A percentile compares a stretch with the other conserved stretches of the same genome.
These are phyloP conservation scores for Apodemia mormo DNA, from an alignment of 2,888 invertebrate genomes.

Conservation along the genomic window DNA sequence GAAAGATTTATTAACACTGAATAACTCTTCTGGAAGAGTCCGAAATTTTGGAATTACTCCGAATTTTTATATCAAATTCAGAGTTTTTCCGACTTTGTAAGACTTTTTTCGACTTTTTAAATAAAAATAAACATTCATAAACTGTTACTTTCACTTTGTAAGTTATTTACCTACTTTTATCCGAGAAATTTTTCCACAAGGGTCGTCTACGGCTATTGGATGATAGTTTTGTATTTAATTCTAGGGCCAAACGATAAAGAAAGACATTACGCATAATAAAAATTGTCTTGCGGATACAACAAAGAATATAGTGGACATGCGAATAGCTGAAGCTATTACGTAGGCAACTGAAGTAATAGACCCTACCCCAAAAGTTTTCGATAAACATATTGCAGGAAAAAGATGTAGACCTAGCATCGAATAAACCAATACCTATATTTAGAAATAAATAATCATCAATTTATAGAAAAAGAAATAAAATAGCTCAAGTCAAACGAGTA, in stretches of 20 bases:
- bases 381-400: neutral
- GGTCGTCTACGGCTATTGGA: neutral
- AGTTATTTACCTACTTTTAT: too few species aligned
- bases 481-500: neutral
- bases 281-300: slow-evolving; percentile 3
- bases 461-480: neutral
- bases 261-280: neutral
- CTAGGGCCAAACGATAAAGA: neutral
- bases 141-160: too few species aligned
- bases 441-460: slow-evolving; percentile 7
- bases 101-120: too few species aligned
- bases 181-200: too few species aligned
- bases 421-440: neutral
- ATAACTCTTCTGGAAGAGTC: too few species aligned
- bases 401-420: too few species aligned
- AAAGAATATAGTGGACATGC: neutral
- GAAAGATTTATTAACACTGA: too few species aligned
- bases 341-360: neutral
- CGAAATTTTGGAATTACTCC: too few species aligned
- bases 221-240: neutral
- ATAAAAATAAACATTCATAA: too few species aligned
- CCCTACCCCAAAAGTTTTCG: neutral
- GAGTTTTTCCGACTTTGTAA: too few species aligned
- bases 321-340: slow-evolving; percentile 6
- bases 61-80: too few species aligned